Evolutionary conservation across 1,140 invertebrate genomes (phyloP), one percentile per base, ranked within the genome.

Genomic region (Drosophila nikananu): DNA sequence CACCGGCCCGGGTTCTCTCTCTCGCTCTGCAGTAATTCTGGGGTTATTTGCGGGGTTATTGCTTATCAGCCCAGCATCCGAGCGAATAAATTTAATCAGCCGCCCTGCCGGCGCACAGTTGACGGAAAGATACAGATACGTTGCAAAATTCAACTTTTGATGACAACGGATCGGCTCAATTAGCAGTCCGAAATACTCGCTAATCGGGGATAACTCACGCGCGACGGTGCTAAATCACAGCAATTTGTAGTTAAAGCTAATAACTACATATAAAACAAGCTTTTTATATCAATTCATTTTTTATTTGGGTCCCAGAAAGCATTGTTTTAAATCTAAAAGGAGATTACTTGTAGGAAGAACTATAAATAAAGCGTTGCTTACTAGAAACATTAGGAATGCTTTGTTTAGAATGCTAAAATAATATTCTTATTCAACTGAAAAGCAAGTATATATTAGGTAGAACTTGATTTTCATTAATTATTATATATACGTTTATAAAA

Each of bases 71-170:
- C 25, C 54, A 23, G 54, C 54, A 57, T 57, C 54, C 54, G 35
- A 57, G 54, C 54, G 54, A 57, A 57, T 39, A 39, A 57, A 54
- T 25, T 52, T 62, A 62, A 54, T 54, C 59, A 54, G 59, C 19
- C 3, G 15, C 23, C 15, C 10, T 49, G 25, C 10, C n/a, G n/a
- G n/a, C n/a, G n/a, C n/a, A n/a, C n/a, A n/a, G n/a, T n/a, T n/a
- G n/a, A n/a, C n/a, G n/a, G n/a, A n/a, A n/a, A n/a, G n/a, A n/a
- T n/a, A n/a, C n/a, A n/a, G n/a, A n/a, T n/a, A n/a, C n/a, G n/a
- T n/a, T n/a, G n/a, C n/a, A n/a, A n/a, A n/a, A n/a, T n/a, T n/a
- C n/a, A n/a, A n/a, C n/a, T n/a, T n/a, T n/a, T n/a, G n/a, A n/a
- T n/a, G n/a, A n/a, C n/a, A n/a, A n/a, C n/a, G n/a, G n/a, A n/a